Base-by-base conservation (phyloP, 1,140 invertebrate species). In the Diachasma alloeum region DNA sequence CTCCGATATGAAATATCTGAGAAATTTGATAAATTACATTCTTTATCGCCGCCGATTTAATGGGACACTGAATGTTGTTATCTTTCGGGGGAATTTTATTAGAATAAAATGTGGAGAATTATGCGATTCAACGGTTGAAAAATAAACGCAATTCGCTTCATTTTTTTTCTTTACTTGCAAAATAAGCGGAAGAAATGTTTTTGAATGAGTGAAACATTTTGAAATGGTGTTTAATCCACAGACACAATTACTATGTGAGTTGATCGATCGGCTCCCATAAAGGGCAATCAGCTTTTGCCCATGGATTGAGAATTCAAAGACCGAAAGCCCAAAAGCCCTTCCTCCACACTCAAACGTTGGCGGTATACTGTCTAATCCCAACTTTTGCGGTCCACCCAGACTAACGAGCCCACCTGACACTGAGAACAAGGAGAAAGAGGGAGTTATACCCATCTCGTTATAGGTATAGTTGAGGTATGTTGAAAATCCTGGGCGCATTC, bases 351-450 rank as follows among this genome's bases (percentile, higher is more conserved):
- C n/a, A 15, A 4, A 26, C 26, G 26, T 13, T 10, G 36, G 13
- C 17, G 66, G 36, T 39, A n/a, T n/a, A 39, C n/a, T 36, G 36
- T 68, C 36, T 68, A 68, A 68, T 68, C 26, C 36, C 66, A 68
- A 68, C 66, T 68, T 68, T 68, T 68, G 66, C 66, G 66, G 66
- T 68, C 66, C 66, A 68, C 31, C 17, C 36, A 4, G 31, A 17
- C 66, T 37, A 68, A 68, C 66, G 66, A 68, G 26, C 6, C 66
- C 36, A 68, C 59, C 59, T 63, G 59, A 63, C 26, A 68, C 66
- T 68, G 26, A 68, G 26, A 68, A 68, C 66, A 37, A n/a, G 36
- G 13, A 39, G 66, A 37, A 31, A 37, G 59, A 63, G 59, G 24
- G 22, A 63, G 19, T 5, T 63, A 31, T 53, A 19, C 48, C 11